phyloP scores from a whole-genome alignment of 2,797 vertebrate genomes.

The Sebastes itinus region DNA sequence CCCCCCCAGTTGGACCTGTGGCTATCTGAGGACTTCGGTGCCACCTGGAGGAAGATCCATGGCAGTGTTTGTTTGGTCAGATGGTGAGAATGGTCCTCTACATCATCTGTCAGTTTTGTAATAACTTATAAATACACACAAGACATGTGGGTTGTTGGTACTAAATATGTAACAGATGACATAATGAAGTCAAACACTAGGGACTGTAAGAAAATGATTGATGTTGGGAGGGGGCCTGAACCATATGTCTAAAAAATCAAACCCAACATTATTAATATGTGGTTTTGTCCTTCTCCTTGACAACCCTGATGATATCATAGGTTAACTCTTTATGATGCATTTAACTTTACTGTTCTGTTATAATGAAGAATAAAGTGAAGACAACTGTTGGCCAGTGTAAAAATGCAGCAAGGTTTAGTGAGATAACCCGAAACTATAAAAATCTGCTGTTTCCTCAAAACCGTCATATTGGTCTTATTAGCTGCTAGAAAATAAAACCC shows the following conservation, averaged over 20 bases:
- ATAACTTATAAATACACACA: not conserved
- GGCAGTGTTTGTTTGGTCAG: conserved; percentile 90
- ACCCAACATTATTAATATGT: not conserved
- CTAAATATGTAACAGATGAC: not conserved
- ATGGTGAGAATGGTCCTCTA: conserved; percentile 86
- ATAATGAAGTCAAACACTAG: not conserved
- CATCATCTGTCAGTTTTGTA: not conserved
- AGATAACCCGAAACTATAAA: not conserved
- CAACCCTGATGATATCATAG: not conserved
- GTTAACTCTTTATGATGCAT: not conserved
- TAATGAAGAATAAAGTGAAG: not conserved
- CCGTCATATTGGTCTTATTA: not conserved
- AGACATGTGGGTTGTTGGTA: not conserved
- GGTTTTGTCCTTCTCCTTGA: not conserved
- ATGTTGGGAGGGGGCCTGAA: not conserved
- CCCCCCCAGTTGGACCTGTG: conserved; percentile 82
- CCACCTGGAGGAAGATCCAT: conserved; percentile 90
- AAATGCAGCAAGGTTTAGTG: not conserved
- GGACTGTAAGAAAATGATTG: not conserved
- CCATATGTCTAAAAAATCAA: not conserved
- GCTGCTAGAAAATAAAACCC: not conserved
- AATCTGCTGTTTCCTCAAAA: not conserved
- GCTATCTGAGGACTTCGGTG: conserved; percentile 92
- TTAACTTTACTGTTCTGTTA: not conserved
- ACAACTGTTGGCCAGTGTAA: not conserved